Base-by-base conservation (phyloP, 2,797 vertebrate genomes). In the Enteromius fasciolatus region DNA sequence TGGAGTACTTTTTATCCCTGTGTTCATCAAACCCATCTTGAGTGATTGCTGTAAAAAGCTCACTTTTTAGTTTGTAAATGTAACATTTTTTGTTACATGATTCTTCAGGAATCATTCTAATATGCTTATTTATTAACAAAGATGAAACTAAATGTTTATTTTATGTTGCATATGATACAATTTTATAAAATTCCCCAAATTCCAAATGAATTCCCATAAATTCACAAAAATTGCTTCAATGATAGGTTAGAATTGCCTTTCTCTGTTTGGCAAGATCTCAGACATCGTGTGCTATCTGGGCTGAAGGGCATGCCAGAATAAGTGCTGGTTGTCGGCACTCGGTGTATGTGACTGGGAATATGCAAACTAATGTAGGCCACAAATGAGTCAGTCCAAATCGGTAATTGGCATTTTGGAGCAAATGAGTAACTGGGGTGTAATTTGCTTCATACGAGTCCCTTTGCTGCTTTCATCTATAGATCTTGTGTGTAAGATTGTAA, bases 361-460 rank as follows among this genome's bases (percentile, higher is more conserved):
- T 83, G 64, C 64, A 70, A 83, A 83, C 74, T 83, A 69, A 77
- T 63, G 74, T n/a, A 67, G 39, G 63, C 36, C 81, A 77, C 66
- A 76, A 76, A 77, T 77, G 66, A 70, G 39, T 83, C 81, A 50
- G 74, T 69, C 52, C 50, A 61, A 70, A 83, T 69, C 50, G 18
- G 23, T 82, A 76, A 82, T 67, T 76, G 72, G 31, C 61, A 76
- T 76, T 82, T 76, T 76, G 61, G 74, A 83, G 41, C 74, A 70
- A 77, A 70, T 77, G 15, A 67, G 48, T 68, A 76, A 77, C 61
- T 25, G 23, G 48, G 63, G 61, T 75, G 10, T 54, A 57, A 67
- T 82, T 76, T 82, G 23, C 69, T 48, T 50, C 69, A 61, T 54
- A 76, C 12, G 17, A 23, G 17, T 44, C 33, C 48, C 23, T 25